These are phyloP conservation scores for Pseudomugil gertrudae DNA, from an alignment of 2,797 vertebrate genomes.

Conservation along the genomic window DNA sequence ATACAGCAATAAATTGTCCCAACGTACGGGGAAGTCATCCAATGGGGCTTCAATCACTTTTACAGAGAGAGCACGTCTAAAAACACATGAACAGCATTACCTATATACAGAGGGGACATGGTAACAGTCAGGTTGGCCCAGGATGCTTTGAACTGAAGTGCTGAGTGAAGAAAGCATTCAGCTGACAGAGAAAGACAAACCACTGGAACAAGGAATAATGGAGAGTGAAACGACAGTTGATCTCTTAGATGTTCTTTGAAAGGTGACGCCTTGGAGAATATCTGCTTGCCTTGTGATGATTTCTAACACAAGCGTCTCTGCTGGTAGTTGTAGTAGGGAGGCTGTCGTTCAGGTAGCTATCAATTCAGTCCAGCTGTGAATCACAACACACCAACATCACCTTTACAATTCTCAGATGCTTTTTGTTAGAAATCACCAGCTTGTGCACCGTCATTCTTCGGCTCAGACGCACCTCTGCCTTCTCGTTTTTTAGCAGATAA, in stretches of 20 bases:
- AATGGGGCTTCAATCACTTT: constrained; percentile 75
- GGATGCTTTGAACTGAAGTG: constrained; percentile 62
- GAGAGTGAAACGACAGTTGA: constrained; percentile 52
- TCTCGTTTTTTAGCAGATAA: constrained; percentile 40
- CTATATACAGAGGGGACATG: constrained; percentile 80
- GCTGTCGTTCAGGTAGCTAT: constrained; percentile 34
- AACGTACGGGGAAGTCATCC: constrained; percentile 78
- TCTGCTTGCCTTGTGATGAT: constrained; percentile 35
- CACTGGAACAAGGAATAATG: constrained; percentile 52
- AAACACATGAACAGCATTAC: constrained; percentile 80
- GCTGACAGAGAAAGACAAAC: constrained; percentile 66
- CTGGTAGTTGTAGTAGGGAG: constrained; percentile 48
- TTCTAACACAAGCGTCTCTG: constrained; percentile 50
- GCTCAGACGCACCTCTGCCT: constrained; percentile 30
- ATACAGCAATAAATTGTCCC: constrained; percentile 79
- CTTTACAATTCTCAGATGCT: constrained; percentile 27
- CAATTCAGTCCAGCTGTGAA: constrained; percentile 27
- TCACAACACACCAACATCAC: constrained; percentile 8
- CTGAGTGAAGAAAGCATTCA: constrained; percentile 61
- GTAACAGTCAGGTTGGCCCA: constrained; percentile 79
- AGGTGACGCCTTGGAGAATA: constrained; percentile 34
- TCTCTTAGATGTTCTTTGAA: constrained; percentile 27
- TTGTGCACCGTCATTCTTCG: constrained; percentile 27
- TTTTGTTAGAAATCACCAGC: constrained; percentile 31
- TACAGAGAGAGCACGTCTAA: constrained; percentile 80